Evolutionary conservation across 1,140 invertebrate species (phyloP).

Genomic region (Alviniconcha marisindica): DNA sequence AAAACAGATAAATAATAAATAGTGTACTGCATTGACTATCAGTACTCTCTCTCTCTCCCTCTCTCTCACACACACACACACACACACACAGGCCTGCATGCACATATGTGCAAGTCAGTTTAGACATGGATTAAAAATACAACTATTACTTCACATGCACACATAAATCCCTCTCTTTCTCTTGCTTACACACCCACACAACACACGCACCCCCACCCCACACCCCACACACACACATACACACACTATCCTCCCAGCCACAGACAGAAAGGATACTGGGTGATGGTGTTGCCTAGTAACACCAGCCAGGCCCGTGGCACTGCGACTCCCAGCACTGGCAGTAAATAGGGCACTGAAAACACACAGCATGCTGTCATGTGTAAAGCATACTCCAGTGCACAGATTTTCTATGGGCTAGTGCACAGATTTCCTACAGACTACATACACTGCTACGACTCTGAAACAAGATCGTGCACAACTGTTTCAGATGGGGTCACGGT

Average conservation of each 20-base stretch:
- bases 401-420: too few relatives aligned
- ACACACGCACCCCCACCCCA: not conserved
- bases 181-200: not conserved
- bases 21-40: not conserved
- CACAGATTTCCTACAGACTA: too few relatives aligned
- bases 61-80: not conserved
- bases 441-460: too few relatives aligned
- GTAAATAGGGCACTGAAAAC: slow-evolving; percentile 66
- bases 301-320: slow-evolving; percentile 88
- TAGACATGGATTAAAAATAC: too few relatives aligned
- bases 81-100: not conserved
- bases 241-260: not conserved
- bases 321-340: slow-evolving; percentile 70
- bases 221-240: not conserved
- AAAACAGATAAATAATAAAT: not conserved
- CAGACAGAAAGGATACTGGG: slow-evolving; percentile 85
- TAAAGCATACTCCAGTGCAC: too few relatives aligned
- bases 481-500: too few relatives aligned
- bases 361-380: too few relatives aligned
- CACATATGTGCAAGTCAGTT: not conserved
- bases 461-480: too few relatives aligned
- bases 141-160: not conserved
- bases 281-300: slow-evolving; percentile 90
- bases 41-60: not conserved
- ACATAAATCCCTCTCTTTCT: not conserved